phyloP scores from a whole-genome alignment of 2,888 invertebrate species.

The Hemicrepidius hirtus region DNA sequence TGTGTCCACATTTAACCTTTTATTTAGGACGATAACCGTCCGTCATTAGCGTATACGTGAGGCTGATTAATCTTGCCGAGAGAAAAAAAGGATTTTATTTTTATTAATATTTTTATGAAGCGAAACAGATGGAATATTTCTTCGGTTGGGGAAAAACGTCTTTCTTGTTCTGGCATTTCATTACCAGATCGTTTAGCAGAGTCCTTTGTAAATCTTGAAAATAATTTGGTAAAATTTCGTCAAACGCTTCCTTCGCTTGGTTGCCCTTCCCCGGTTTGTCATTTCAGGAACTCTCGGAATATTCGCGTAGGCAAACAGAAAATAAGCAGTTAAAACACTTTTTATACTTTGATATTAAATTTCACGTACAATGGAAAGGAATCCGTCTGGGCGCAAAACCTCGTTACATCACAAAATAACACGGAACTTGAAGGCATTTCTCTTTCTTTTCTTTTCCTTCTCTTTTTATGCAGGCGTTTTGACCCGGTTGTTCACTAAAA shows the following conservation, averaged over 20 bases:
- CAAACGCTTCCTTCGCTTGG: conserved; percentile 24
- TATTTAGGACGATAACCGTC: background rate
- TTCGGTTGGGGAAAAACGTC: background rate
- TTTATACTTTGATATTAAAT: conserved; percentile 32
- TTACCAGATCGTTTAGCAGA: conserved; percentile 19
- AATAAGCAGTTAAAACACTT: conserved; percentile 30
- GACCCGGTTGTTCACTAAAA: conserved; percentile 51
- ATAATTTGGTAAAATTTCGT: conserved; percentile 29
- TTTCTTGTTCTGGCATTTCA: conserved; percentile 6
- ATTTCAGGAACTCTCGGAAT: conserved; percentile 12
- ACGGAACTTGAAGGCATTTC: conserved; percentile 16
- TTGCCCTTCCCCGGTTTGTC: conserved; percentile 12
- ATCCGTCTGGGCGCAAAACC: conserved; percentile 33
- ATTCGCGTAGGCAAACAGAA: conserved; percentile 25
- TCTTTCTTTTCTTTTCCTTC: conserved; percentile 6
- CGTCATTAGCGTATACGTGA: background rate
- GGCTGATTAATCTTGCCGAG: background rate
- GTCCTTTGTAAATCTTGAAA: conserved; percentile 23
- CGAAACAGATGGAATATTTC: background rate
- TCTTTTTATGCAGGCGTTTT: conserved; percentile 43
- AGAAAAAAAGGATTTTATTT: conserved; percentile 1
- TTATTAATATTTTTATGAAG: conserved; percentile 13
- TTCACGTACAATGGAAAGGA: conserved; percentile 33
- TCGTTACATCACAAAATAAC: conserved; percentile 28
- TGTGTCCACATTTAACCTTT: background rate